A percentile compares a stretch with the other conserved stretches of the same genome.
Evolutionary conservation across 2,113 vertebrate species (phyloP).

Genomic region (Athene cunicularia): DNA sequence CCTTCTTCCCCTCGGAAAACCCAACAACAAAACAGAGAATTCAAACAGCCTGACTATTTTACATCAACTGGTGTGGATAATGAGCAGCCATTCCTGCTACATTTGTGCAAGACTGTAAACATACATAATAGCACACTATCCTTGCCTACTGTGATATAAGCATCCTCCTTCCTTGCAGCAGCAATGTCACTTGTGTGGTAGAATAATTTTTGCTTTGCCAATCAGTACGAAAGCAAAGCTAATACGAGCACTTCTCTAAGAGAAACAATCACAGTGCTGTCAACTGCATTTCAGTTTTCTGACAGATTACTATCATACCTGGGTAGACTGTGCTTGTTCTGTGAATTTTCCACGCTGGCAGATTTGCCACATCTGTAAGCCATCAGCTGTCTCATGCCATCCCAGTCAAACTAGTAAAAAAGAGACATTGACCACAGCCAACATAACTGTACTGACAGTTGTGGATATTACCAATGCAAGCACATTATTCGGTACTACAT

Average conservation of each 20-base stretch:
- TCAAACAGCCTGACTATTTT: not conserved
- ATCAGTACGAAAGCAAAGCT: not conserved
- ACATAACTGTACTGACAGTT: rapidly evolving
- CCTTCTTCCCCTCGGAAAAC: not conserved
- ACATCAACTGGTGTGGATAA: not conserved
- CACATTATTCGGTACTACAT: not conserved
- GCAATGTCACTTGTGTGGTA: not conserved
- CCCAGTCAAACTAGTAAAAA: not conserved
- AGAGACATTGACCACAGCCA: not conserved
- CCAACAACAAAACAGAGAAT: not conserved
- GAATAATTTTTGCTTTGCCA: not conserved
- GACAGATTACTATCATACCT: not conserved
- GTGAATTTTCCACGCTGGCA: not conserved
- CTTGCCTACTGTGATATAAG: not conserved
- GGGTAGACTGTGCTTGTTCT: not conserved
- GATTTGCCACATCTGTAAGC: not conserved
- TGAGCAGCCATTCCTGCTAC: not conserved
- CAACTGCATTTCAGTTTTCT: not conserved
- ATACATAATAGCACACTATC: not conserved
- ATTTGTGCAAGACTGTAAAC: not conserved
- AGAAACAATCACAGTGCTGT: not conserved
- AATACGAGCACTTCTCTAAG: not conserved
- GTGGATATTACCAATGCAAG: not conserved
- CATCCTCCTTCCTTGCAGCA: not conserved
- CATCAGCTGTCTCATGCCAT: not conserved